Evolutionary conservation across 1,140 invertebrate species (phyloP).

Genomic region (Megalopta genalis): DNA sequence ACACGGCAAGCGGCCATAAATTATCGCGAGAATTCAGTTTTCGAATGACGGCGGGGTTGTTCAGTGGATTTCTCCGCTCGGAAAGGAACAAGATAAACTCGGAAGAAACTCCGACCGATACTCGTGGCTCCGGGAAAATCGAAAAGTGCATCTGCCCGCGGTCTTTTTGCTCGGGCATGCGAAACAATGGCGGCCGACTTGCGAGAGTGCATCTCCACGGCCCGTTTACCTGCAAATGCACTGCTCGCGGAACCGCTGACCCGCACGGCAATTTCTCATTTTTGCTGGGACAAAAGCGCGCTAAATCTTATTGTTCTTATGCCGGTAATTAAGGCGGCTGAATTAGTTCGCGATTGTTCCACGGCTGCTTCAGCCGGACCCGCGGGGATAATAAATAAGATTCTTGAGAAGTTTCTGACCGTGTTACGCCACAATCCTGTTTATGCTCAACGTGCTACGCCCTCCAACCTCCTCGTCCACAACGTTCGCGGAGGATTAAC

Average conservation of each 20-base stretch:
- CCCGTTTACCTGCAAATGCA: conserved; percentile 53
- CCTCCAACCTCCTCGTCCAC: background rate
- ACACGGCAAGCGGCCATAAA: background rate
- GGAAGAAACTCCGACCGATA: background rate
- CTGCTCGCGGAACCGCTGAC: conserved; percentile 65
- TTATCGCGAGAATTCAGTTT: background rate
- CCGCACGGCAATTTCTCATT: conserved; percentile 78
- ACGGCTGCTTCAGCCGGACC: conserved; percentile 16
- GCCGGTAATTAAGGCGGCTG: conserved; percentile 78
- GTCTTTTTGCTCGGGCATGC: conserved; percentile 21
- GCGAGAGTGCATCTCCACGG: conserved; percentile 41
- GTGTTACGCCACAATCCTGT: conserved; percentile 69
- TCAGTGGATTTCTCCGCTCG: background rate
- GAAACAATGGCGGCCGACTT: conserved; percentile 40
- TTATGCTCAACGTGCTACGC: conserved; percentile 64
- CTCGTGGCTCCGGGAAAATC: background rate
- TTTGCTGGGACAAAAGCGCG: conserved; percentile 77
- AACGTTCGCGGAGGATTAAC: too few relatives aligned
- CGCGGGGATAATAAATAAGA: conserved; percentile 78
- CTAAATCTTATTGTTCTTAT: conserved; percentile 80
- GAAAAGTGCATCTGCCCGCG: conserved; percentile 27
- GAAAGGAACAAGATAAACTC: background rate
- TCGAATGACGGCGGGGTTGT: too few relatives aligned
- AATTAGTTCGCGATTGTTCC: conserved; percentile 79
- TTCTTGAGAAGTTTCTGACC: conserved; percentile 75